Conservation (phyloP, 2,888 invertebrate genomes). For the Arge pagana region DNA sequence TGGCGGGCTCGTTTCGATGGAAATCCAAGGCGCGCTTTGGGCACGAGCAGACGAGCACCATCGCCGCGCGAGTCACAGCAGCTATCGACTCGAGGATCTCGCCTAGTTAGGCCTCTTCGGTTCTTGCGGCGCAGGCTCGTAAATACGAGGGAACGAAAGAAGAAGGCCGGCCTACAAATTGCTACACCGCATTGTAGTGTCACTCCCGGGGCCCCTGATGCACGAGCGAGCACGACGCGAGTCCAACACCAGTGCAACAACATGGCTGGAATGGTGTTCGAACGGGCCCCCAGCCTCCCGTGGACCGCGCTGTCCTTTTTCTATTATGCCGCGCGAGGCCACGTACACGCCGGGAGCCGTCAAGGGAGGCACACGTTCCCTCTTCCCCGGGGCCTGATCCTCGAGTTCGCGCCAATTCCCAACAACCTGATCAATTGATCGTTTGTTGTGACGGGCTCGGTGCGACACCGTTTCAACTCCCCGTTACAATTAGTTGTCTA, state of each 20-base stretch:
- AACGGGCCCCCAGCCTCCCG: not conserved
- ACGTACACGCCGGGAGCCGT: not conserved
- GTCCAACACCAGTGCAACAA: slow-evolving; percentile 57
- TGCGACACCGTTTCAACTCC: no score
- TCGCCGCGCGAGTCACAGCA: slow-evolving; percentile 38
- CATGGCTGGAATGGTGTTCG: slow-evolving; percentile 57
- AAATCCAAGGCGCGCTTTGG: not conserved
- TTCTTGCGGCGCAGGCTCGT: slow-evolving; percentile 6
- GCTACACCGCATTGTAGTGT: slow-evolving; percentile 59
- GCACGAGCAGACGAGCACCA: slow-evolving; percentile 14
- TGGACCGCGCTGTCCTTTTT: not conserved
- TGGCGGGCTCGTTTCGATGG: no score
- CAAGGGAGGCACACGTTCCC: not conserved
- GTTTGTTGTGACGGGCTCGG: no score
- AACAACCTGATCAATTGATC: no score
- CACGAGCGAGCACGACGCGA: no score
- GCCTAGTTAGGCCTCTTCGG: slow-evolving; percentile 45
- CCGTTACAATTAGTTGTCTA: no score
- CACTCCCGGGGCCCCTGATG: slow-evolving; percentile 51
- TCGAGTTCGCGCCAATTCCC: no score
- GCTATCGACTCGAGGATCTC: slow-evolving; percentile 51
- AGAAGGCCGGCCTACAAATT: slow-evolving; percentile 55
- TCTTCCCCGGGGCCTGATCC: not conserved
- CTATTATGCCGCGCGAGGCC: slow-evolving; percentile 2
- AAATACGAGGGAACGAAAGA: slow-evolving; percentile 12